Conservation (phyloP, 2,113 vertebrate genomes). For the Hyaena hyaena region DNA sequence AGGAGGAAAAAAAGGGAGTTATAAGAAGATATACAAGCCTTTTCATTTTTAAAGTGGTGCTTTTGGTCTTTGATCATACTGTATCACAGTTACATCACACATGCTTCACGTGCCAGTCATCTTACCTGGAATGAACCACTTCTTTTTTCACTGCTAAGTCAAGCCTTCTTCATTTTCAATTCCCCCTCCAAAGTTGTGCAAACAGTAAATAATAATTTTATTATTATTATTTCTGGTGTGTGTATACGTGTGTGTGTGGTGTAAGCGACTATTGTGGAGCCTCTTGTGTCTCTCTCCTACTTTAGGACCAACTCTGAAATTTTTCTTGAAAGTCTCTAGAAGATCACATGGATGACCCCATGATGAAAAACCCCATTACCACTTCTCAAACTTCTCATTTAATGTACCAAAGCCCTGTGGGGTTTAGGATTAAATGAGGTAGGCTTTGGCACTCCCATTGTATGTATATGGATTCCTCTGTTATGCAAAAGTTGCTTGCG, state of each 20-base stretch:
- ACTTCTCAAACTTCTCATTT: neutral
- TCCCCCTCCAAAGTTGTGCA: neutral
- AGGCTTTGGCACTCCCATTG: neutral
- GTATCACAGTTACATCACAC: no score
- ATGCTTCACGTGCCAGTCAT: neutral
- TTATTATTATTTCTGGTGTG: neutral
- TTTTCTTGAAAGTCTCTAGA: neutral
- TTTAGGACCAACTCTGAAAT: neutral
- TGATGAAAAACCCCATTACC: neutral
- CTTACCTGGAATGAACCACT: neutral
- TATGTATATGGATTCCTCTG: neutral
- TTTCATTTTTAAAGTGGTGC: neutral
- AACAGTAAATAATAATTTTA: neutral
- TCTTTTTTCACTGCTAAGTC: neutral
- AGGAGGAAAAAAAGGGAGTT: neutral
- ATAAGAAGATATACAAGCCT: neutral
- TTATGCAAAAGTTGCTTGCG: neutral
- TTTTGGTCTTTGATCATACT: neutral
- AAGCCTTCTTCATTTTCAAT: constrained; percentile 10
- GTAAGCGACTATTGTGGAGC: neutral
- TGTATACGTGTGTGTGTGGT: neutral
- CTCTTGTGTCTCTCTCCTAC: neutral
- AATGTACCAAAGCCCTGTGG: neutral
- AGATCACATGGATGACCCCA: neutral
- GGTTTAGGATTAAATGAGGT: neutral